Base-by-base conservation (phyloP, 2,888 invertebrate genomes). In the Schrankia costaestrigalis region DNA sequence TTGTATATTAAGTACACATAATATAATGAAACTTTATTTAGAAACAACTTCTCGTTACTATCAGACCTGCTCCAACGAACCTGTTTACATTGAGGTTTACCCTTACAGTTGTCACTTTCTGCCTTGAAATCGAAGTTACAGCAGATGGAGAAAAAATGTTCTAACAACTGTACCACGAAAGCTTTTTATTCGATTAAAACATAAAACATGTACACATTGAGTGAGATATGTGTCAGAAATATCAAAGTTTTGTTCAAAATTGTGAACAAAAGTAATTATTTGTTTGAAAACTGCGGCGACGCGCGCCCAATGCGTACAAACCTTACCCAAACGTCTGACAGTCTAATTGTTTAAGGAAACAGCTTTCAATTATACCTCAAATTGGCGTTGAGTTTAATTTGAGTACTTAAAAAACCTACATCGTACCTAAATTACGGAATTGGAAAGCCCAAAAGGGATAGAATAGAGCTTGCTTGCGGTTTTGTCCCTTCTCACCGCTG, bases 291-390 rank as follows among this genome's bases (percentile, higher is more conserved):
- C 66, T 64, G 66, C 50, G 60, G 62, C 45, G 54, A 52, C 46
- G 52, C 46, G 56, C 46, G 56, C 50, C 43, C 48, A n/a, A n/a
- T n/a, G n/a, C n/a, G n/a, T n/a, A n/a, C n/a, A n/a, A n/a, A n/a
- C n/a, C n/a, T n/a, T n/a, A 38, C 42, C 42, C 46, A 37, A 55
- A 53, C 50, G 47, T 56, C 69, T 69, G 74, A 74, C 70, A 71
- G 65, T 58, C 57, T 75, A 72, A 79, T 77, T 76, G 72, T 73
- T 64, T 62, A 62, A 70, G 63, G 66, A 67, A 74, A 72, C 68
- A 56, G 61, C 67, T 69, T 77, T 73, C 71, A 75, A 74, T 76
- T 73, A 73, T 58, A 61, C 51, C 46, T 56, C 41, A 42, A 58
- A 59, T 54, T 60, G 53, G 46, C 43, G 41, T 48, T 34, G 54